phyloP scores from a whole-genome alignment of 2,797 vertebrate genomes.

The Mycteria americana region DNA sequence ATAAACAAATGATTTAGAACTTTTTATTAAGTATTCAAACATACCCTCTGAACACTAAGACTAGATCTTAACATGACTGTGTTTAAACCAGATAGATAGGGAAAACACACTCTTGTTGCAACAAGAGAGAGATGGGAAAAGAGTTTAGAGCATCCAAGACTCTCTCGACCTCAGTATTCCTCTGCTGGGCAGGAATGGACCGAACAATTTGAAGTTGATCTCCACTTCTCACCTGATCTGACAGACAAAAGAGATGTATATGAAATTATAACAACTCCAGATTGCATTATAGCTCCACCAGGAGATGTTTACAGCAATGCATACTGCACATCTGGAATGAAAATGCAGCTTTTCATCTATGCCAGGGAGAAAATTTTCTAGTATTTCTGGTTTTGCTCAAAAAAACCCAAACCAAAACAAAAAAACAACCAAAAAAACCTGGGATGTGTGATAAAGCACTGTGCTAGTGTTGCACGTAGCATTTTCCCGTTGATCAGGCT shows the following conservation, averaged over 20 bases:
- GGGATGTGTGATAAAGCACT: fast-evolving
- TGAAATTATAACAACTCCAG: background rate
- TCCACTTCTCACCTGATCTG: background rate
- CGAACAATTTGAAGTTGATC: background rate
- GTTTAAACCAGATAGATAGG: background rate
- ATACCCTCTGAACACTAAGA: background rate
- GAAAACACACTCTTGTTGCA: background rate
- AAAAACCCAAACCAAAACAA: background rate
- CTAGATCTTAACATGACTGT: background rate
- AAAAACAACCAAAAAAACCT: background rate
- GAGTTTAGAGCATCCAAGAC: background rate
- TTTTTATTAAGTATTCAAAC: background rate
- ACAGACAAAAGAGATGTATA: background rate
- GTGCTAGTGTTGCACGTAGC: background rate
- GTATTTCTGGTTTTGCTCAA: background rate
- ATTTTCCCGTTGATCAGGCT: background rate
- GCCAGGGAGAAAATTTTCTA: background rate
- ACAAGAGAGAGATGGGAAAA: background rate
- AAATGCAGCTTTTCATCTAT: background rate
- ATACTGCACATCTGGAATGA: background rate
- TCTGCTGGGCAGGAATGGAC: background rate
- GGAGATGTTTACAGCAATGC: background rate
- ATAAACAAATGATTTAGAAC: background rate
- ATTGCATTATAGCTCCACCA: background rate
- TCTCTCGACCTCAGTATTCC: fast-evolving